A percentile compares a stretch with the other conserved stretches of the same genome.
Evolutionary conservation across 2,888 invertebrate genomes (phyloP).

Genomic region (Autographa gamma): DNA sequence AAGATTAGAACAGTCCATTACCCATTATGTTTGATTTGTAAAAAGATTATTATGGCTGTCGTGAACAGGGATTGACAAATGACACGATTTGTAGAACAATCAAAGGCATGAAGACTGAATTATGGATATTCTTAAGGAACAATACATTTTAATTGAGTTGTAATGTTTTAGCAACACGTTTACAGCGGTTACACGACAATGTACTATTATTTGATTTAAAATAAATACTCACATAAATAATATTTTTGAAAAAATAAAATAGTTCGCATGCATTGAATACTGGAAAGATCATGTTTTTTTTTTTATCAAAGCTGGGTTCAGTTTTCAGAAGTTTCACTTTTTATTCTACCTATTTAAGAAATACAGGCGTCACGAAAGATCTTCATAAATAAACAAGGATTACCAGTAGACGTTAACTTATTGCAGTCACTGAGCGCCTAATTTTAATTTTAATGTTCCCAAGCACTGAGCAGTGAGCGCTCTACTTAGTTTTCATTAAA

Average conservation of each 20-base stretch:
- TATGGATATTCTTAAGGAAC: neutral
- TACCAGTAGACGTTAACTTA: constrained; percentile 18
- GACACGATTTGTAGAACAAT: neutral
- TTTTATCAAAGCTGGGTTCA: too few relatives aligned
- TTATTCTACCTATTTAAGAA: too few relatives aligned
- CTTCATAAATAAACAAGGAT: constrained; percentile 12
- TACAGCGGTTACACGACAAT: neutral
- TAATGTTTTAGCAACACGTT: neutral
- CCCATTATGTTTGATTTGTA: neutral
- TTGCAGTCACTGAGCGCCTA: constrained; percentile 52
- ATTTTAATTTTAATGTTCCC: constrained; percentile 31
- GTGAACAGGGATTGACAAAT: neutral
- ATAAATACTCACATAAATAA: too few relatives aligned
- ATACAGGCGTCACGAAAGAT: too few relatives aligned
- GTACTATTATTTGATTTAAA: too few relatives aligned
- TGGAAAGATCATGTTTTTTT: too few relatives aligned
- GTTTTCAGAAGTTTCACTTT: too few relatives aligned
- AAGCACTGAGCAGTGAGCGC: constrained; percentile 41
- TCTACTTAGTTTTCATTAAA: constrained; percentile 30
- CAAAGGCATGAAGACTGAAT: neutral
- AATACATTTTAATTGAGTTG: neutral
- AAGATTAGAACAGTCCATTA: neutral
- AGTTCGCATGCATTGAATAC: too few relatives aligned
- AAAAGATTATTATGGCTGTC: neutral
- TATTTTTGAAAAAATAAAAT: too few relatives aligned